Percentiles rank a stretch among this genome's conserved stretches.
phyloP scores from a whole-genome alignment of 2,113 vertebrate species.

The Onychostruthus taczanowskii region DNA sequence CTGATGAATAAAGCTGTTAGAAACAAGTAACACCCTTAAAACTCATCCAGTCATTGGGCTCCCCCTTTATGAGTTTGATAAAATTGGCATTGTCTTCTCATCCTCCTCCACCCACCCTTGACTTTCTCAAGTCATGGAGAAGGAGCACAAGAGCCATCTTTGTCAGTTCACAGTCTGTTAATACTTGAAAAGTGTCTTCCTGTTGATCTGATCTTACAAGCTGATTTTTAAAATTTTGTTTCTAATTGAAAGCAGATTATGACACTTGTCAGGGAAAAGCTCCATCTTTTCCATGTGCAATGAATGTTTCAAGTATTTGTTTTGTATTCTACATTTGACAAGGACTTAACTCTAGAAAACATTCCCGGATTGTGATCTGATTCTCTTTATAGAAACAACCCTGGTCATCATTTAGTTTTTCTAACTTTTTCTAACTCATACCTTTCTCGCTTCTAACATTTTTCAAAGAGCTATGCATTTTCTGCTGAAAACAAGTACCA shows the following conservation, averaged over 20 bases:
- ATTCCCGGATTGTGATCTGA: background rate
- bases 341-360: background rate
- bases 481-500: background rate
- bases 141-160: background rate
- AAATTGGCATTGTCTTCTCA: background rate
- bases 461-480: background rate
- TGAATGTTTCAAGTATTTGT: background rate
- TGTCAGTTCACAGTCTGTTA: background rate
- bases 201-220: conserved; percentile 1
- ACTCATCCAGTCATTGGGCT: background rate
- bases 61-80: background rate
- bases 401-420: background rate
- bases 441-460: background rate
- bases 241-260: background rate
- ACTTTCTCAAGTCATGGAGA: conserved; percentile 1
- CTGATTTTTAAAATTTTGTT: background rate
- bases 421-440: background rate
- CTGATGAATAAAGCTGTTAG: background rate
- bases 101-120: background rate
- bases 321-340: background rate
- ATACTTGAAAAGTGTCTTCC: background rate
- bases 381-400: background rate
- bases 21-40: background rate
- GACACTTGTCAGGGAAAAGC: background rate
- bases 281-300: background rate